These are phyloP conservation scores for Perca schrenkii DNA, from an alignment of 2,113 vertebrate species.

Conservation along the genomic window DNA sequence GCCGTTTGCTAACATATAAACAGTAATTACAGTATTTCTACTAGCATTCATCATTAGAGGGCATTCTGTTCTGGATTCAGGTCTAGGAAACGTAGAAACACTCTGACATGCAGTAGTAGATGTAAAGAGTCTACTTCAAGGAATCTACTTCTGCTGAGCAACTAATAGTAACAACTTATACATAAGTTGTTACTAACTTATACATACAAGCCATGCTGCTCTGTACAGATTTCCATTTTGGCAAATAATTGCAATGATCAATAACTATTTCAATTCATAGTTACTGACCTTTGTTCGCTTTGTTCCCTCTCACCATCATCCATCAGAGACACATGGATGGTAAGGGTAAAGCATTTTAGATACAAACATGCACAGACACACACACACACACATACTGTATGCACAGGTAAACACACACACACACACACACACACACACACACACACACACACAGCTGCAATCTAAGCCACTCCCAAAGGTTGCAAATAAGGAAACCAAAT, in stretches of 20 bases:
- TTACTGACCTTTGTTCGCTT: constrained; percentile 67
- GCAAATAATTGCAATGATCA: neutral
- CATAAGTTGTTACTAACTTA: too few species aligned
- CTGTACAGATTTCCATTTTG: neutral
- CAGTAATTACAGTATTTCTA: neutral
- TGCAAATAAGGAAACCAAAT: constrained; percentile 79
- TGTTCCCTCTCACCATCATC: too few species aligned
- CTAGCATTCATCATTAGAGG: neutral
- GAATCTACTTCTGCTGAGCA: neutral
- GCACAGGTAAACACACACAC: constrained; percentile 2
- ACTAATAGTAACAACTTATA: neutral
- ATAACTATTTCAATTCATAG: neutral
- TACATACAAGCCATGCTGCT: neutral
- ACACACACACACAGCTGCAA: constrained; percentile 6
- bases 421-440: constrained; percentile 8
- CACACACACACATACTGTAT: neutral
- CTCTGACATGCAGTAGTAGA: neutral
- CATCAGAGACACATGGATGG: constrained; percentile 5
- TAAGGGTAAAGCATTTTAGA: constrained; percentile 16
- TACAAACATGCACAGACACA: neutral
- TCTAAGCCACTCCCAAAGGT: constrained; percentile 65
- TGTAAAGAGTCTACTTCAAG: neutral
- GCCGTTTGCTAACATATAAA: neutral
- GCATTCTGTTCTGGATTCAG: neutral
- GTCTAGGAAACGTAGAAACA: neutral